Base-by-base conservation (phyloP, 1,140 invertebrate species). In the Argopecten irradians region DNA sequence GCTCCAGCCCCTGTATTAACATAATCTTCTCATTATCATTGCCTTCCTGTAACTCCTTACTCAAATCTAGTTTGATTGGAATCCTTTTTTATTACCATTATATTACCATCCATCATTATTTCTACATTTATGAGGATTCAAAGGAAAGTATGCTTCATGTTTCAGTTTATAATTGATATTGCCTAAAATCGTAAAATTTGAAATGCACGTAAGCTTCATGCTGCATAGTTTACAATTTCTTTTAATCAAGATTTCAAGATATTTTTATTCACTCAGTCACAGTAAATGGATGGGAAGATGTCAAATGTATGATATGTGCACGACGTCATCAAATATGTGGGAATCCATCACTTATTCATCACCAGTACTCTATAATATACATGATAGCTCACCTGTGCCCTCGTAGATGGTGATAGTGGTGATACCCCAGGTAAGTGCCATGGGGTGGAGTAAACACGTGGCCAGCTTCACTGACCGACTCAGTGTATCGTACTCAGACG, bases 381-480 rank as follows among this genome's bases (percentile, higher is more conserved):
- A n/a, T n/a, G n/a, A n/a, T n/a, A n/a, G n/a, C 87, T 83, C 96
- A 93, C 97, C 97, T 90, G 94, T 95, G 35, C 95, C 95, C 92
- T 95, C 95, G 91, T 94, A 94, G 39, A 94, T 91, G 19, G 93
- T 93, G 82, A 95, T 96, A 22, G 94, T 91, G 83, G 94, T 94
- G n/a, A 92, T 89, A 8, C 95, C 95, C 85, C 94, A 91, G 1
- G 93, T 87, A 93, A 95, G 94, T 35, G 93, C 95, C 82, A 94
- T 88, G 87, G 95, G 95, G 34, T 92, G 92, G 0, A 95, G 87
- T 8, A 95, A 89, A 87, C 93, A 93, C 0, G 90, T 46, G 1
- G 85, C 89, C 28, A 95, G 46, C 87, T 95, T 95, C 16, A 88
- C 86, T 14, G 34, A 35, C 19, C 85, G 84, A 32, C 88, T 89